Evolutionary conservation across 2,888 invertebrate genomes (phyloP), one percentile per base, ranked within the genome.

Genomic region (Antheraea assamensis): DNA sequence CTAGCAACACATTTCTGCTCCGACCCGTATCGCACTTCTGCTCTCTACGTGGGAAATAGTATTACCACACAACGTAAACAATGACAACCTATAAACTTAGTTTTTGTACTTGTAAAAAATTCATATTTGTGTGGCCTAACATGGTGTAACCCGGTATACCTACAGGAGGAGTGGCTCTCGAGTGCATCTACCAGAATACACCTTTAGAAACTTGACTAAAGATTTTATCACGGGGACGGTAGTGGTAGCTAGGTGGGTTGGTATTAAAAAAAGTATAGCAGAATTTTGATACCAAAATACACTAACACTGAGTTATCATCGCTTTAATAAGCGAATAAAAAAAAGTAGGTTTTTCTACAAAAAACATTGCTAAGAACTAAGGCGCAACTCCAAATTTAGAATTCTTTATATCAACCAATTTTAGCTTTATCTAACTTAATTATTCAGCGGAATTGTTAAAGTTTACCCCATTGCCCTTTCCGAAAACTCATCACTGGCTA

Each of bases 401-500:
- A 73, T 73, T 73, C 70, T 64, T 72, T 73, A 73, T 73, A 55
- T 47, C 55, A 70, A 64, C 73, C 75, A 77, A 72, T 77, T 76
- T 71, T 74, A 78, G 78, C 75, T 82, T 83, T 79, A 82, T 82
- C 80, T 42, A 42, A 42, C 42, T 79, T 76, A 78, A 85, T 85
- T 82, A 80, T 82, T 82, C 72, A 79, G 73, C 68, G 77, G 78
- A 81, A 81, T 80, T 82, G 80, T 84, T 82, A 78, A 87, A 87
- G 81, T 87, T 87, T 70, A 80, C 86, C 81, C 80, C 75, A 78
- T 79, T 83, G 81, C 76, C 77, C 76, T 87, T 85, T 81, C 80
- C 77, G 80, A 82, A 89, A 89, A 85, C 85, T 88, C 86, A 84
- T 88, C 86, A 85, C 87, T 85, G 83, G 85, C 83, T 83, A 87